A percentile compares a stretch with the other conserved stretches of the same genome.
phyloP scores from a whole-genome alignment of 2,113 vertebrate species.

The Nyctibius bracteatus region DNA sequence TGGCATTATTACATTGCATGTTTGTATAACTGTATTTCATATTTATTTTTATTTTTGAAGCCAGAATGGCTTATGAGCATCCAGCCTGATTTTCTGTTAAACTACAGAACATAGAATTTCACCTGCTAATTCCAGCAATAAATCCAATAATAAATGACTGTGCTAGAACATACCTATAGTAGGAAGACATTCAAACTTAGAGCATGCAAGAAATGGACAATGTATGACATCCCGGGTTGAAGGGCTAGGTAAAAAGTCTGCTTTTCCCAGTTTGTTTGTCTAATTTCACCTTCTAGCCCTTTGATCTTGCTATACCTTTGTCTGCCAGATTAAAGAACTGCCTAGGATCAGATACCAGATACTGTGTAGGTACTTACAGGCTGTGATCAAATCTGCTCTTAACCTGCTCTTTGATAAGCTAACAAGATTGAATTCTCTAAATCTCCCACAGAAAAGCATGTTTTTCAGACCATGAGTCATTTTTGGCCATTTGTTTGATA shows the following conservation, averaged over 20 bases:
- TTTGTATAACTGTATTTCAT: background rate
- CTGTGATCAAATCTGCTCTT: slow-evolving; percentile 31
- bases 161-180: background rate
- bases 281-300: background rate
- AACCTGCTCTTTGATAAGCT: slow-evolving; percentile 36
- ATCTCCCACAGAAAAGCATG: background rate
- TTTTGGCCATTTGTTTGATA: slow-evolving; percentile 14
- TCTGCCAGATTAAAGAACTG: slow-evolving; percentile 30
- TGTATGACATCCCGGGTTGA: background rate
- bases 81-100: background rate
- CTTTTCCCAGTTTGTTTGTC: background rate
- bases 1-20: background rate
- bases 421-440: slow-evolving; percentile 3
- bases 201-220: background rate
- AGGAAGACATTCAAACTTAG: background rate
- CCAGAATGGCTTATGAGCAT: background rate
- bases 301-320: background rate
- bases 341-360: background rate
- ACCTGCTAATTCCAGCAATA: background rate
- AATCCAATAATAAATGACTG: background rate
- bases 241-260: background rate
- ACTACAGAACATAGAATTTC: background rate
- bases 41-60: background rate
- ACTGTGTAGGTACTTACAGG: background rate
- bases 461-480: background rate